These are phyloP conservation scores for Thermophis baileyi DNA, from an alignment of 2,113 vertebrate species.

Conservation along the genomic window DNA sequence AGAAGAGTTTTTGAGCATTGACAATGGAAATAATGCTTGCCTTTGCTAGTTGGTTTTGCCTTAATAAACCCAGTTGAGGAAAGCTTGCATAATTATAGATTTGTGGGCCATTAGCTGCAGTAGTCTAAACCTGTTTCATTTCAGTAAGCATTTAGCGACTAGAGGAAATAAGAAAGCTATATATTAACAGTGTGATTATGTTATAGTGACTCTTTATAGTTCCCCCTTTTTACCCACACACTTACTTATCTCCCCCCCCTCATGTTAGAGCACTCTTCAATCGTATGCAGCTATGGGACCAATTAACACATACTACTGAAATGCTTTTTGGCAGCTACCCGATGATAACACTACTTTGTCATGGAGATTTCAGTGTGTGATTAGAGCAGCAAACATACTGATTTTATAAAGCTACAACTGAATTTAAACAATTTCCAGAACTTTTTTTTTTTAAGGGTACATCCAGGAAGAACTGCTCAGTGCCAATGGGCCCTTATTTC, in stretches of 20 bases:
- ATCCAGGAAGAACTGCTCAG: not conserved
- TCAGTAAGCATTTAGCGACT: not conserved
- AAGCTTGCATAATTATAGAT: not conserved
- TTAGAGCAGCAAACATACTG: not conserved
- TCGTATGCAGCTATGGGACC: conserved; percentile 7
- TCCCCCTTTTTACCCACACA: not conserved
- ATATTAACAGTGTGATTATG: not conserved
- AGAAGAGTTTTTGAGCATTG: not conserved
- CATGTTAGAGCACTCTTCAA: not conserved
- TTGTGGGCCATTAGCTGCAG: not conserved
- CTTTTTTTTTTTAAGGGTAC: not conserved
- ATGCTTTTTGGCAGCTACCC: not conserved
- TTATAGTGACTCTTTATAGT: not conserved
- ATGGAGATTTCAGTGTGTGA: not conserved
- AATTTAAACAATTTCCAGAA: not conserved
- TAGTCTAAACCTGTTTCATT: not conserved
- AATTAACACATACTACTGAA: conserved; percentile 4
- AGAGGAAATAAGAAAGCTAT: not conserved
- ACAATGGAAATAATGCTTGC: not conserved
- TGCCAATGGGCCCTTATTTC: not conserved
- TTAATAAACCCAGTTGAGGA: not conserved
- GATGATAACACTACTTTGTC: not conserved
- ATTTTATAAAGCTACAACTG: not conserved
- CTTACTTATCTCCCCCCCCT: too few species aligned
- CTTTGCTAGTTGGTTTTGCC: not conserved